Conservation (phyloP, 1,140 invertebrate genomes). For the Vollenhovia emeryi region DNA sequence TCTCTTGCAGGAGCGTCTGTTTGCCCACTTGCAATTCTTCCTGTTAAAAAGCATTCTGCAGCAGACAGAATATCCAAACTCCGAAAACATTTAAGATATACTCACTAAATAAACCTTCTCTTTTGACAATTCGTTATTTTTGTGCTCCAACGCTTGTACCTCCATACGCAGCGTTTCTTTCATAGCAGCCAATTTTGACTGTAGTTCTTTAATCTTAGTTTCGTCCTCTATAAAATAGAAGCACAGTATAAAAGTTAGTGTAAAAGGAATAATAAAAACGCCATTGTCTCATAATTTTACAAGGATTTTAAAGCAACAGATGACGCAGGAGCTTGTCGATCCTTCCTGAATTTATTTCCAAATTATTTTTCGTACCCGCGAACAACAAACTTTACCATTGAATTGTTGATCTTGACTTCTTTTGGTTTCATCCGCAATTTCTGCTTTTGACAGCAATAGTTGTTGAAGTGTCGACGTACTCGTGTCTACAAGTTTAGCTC, state of each 20-base stretch:
- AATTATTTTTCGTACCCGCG: not conserved
- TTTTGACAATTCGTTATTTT: conserved; percentile 34
- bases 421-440: not conserved
- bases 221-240: conserved; percentile 59
- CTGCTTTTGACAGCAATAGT: not conserved
- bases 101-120: conserved; percentile 37
- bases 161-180: not conserved
- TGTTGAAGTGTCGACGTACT: not conserved
- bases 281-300: not conserved
- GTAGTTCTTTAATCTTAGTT: conserved; percentile 39
- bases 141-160: conserved; percentile 35
- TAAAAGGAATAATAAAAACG: not conserved
- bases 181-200: conserved; percentile 11
- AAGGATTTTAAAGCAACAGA: not conserved
- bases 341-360: not conserved
- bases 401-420: conserved; percentile 4
- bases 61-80: not conserved
- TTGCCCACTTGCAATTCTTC: conserved; percentile 54
- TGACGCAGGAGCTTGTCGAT: not conserved
- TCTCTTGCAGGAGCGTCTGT: conserved; percentile 46
- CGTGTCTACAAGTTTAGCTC: not conserved
- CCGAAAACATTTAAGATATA: not conserved
- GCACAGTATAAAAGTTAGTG: not conserved
- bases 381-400: conserved; percentile 41
- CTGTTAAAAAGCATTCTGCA: conserved; percentile 35